Percentiles rank a stretch among this genome's conserved stretches.
These are phyloP conservation scores for Lepidochitona cinerea DNA, from an alignment of 2,888 invertebrate species.

Conservation along the genomic window DNA sequence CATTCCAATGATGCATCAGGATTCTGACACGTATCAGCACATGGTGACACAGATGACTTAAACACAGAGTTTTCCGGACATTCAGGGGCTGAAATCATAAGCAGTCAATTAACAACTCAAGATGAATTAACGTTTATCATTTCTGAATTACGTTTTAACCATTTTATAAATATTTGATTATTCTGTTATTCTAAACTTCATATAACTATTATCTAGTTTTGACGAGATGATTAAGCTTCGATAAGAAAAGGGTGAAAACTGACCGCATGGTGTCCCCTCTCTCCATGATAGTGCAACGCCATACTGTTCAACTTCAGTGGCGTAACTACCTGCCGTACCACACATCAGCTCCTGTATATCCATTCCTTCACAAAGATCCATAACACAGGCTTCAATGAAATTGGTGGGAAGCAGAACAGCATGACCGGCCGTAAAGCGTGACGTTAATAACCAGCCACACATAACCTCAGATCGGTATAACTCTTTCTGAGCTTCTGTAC, in stretches of 20 bases:
- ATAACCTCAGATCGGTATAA: neutral
- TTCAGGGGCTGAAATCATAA: constrained; percentile 11
- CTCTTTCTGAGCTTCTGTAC: neutral
- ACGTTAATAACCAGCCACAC: neutral
- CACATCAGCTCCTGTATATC: neutral
- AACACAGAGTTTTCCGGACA: constrained; percentile 18
- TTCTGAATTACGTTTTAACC: too few relatives aligned
- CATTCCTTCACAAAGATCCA: neutral
- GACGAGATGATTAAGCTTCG: too few relatives aligned
- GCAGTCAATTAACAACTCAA: too few relatives aligned
- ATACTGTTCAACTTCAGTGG: neutral
- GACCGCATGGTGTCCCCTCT: neutral
- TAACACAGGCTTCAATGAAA: neutral
- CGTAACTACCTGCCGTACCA: neutral
- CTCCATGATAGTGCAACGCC: neutral
- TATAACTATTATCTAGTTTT: too few relatives aligned
- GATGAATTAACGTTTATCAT: too few relatives aligned
- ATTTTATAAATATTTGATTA: too few relatives aligned
- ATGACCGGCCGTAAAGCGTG: neutral
- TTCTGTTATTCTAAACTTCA: too few relatives aligned
- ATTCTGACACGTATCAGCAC: constrained; percentile 18
- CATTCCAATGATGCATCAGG: constrained; percentile 2
- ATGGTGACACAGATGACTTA: constrained; percentile 13
- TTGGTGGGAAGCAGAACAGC: neutral
- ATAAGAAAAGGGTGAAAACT: too few relatives aligned